Evolutionary conservation across 2,888 invertebrate genomes (phyloP).

Genomic region (Dicycla oo): DNA sequence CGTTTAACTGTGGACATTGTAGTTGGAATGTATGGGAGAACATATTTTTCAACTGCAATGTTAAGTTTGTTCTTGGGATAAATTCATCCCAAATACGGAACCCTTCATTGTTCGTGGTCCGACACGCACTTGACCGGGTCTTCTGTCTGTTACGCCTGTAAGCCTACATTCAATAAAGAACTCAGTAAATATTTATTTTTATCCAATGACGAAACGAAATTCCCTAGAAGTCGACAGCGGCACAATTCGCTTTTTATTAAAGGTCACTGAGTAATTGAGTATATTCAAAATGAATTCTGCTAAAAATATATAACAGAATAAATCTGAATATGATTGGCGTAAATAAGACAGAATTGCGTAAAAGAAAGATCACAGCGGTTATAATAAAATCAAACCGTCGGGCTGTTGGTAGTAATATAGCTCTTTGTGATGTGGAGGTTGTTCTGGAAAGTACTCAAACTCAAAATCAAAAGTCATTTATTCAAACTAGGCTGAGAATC

Average conservation of each 20-base stretch:
- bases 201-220: not conserved
- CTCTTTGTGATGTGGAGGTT: not conserved
- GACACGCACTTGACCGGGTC: too few relatives aligned
- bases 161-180: not conserved
- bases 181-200: not conserved
- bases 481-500: too few relatives aligned
- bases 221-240: not conserved
- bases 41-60: too few relatives aligned
- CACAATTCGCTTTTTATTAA: not conserved
- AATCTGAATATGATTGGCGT: not conserved
- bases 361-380: not conserved
- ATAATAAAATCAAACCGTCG: too few relatives aligned
- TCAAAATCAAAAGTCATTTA: too few relatives aligned
- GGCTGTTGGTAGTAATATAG: not conserved
- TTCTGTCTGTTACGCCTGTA: not conserved
- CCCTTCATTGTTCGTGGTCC: too few relatives aligned
- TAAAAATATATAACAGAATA: not conserved
- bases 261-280: constrained; percentile 12
- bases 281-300: not conserved
- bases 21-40: too few relatives aligned
- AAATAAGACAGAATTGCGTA: not conserved
- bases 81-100: too few relatives aligned
- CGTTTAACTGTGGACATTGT: too few relatives aligned
- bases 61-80: too few relatives aligned
- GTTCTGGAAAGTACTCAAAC: not conserved